Base-by-base conservation (phyloP, 2,888 invertebrate species). In the Tiliacea citrago region DNA sequence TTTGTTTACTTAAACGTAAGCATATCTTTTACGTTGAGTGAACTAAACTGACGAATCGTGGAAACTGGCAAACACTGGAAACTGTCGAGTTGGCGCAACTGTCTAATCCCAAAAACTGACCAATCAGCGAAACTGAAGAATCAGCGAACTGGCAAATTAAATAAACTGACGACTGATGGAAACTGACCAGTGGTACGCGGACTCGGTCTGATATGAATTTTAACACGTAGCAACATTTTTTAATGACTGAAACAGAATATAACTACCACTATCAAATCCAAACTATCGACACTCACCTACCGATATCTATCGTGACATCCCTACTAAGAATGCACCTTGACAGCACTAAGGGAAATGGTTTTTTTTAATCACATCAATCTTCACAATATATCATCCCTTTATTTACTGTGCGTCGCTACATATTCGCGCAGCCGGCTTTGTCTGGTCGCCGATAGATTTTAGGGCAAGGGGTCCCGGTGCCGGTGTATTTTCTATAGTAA, bases 341-440 rank as follows among this genome's bases (percentile, higher is more conserved):
- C 94, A 93, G 92, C 90, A 90, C 92, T 91, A 95, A 94, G 93
- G 96, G 95, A 95, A 95, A 95, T 94, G 89, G 91, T 94, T 95
- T 96, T 94, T 94, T 96, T 95, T 93, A 94, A 95, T 94, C 95
- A 95, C 95, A 92, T 94, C 94, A 91, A 89, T 90, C 92, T 93
- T 93, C 91, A 95, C 95, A 94, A 96, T 96, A 95, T 94, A 95
- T 95, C 96, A 95, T 96, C 95, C 96, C 94, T 95, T 95, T 95
- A 96, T 96, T 95, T 94, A 95, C 91, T 93, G 90, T 71, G 86
- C 91, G 82, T 87, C 89, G 93, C 90, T 94, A 95, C 95, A 95
- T 95, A 96, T 96, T 95, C 95, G 95, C 96, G 93, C 93, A 93
- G 89, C 90, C 86, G 90, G 93, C 94, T 93, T 94, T 94, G 93